phyloP scores from a whole-genome alignment of 37 sponge, comb jelly and placozoan genomes.

The Ianthella basta region DNA sequence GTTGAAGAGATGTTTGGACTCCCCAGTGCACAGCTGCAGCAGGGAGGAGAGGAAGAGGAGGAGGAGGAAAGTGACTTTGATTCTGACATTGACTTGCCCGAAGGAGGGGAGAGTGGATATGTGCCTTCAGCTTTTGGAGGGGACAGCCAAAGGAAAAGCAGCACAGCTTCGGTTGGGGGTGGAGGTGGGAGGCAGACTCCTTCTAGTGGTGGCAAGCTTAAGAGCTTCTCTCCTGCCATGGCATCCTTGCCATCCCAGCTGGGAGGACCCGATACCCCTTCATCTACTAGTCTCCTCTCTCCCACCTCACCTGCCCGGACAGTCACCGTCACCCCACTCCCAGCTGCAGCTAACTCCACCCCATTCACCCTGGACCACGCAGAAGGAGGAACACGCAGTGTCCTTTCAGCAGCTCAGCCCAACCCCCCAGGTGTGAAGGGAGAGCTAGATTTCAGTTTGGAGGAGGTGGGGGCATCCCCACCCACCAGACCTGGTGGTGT shows the following conservation, averaged over 20 bases:
- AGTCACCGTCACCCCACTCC: background rate
- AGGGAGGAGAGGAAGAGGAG: background rate
- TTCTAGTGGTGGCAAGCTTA: no score
- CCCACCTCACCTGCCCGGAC: constrained; percentile 1
- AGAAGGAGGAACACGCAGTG: background rate
- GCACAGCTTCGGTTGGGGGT: background rate
- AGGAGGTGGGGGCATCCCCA: background rate
- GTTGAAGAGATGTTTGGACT: constrained; percentile 6
- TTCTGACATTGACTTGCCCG: constrained; percentile 12
- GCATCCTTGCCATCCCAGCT: no score
- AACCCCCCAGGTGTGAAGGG: no score
- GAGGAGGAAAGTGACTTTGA: constrained; percentile 6
- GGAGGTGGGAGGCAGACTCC: no score
- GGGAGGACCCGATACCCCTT: background rate
- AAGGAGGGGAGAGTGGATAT: background rate
- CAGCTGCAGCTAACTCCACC: background rate
- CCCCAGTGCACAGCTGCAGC: no score
- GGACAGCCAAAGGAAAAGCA: background rate
- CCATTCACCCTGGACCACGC: background rate
- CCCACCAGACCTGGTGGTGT: background rate
- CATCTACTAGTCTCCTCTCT: background rate
- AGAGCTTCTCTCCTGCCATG: no score
- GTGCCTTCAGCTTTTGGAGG: background rate
- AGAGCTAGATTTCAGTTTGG: no score
- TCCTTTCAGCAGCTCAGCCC: no score